phyloP scores from a whole-genome alignment of 2,113 vertebrate species.

The Zosterops japonicus region DNA sequence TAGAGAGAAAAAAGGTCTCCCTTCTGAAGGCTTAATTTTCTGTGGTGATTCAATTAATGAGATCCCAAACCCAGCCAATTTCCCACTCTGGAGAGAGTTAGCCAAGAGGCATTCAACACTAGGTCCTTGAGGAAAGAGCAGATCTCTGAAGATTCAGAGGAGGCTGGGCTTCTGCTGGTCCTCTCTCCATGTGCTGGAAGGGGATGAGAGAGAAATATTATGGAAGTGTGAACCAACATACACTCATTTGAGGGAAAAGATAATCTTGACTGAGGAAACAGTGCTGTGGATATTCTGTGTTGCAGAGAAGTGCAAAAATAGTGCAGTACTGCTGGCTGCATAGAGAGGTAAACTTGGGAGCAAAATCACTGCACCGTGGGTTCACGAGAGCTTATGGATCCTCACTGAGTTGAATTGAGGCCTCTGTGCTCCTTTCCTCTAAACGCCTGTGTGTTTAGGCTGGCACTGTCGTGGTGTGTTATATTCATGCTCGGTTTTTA shows the following conservation, averaged over 20 bases:
- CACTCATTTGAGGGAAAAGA: neutral
- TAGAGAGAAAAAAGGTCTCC: neutral
- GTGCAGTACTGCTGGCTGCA: neutral
- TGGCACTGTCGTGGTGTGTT: neutral
- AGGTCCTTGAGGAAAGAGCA: neutral
- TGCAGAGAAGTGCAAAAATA: neutral
- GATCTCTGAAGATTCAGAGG: neutral
- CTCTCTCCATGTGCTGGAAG: neutral
- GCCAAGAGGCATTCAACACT: neutral
- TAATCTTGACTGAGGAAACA: neutral
- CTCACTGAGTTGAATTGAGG: neutral
- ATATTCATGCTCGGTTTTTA: neutral
- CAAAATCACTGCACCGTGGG: accelerated
- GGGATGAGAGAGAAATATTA: neutral
- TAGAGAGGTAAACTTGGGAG: neutral
- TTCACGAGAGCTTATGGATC: neutral
- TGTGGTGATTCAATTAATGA: neutral
- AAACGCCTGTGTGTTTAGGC: neutral
- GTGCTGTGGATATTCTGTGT: neutral
- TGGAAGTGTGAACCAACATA: neutral
- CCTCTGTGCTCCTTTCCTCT: neutral
- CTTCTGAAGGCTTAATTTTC: neutral
- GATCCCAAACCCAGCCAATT: neutral
- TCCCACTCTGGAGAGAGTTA: neutral
- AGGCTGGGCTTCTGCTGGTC: neutral